Evolutionary conservation across 2,888 invertebrate genomes (phyloP), one percentile per base, ranked within the genome.

Genomic region (Drosophila meridiana): DNA sequence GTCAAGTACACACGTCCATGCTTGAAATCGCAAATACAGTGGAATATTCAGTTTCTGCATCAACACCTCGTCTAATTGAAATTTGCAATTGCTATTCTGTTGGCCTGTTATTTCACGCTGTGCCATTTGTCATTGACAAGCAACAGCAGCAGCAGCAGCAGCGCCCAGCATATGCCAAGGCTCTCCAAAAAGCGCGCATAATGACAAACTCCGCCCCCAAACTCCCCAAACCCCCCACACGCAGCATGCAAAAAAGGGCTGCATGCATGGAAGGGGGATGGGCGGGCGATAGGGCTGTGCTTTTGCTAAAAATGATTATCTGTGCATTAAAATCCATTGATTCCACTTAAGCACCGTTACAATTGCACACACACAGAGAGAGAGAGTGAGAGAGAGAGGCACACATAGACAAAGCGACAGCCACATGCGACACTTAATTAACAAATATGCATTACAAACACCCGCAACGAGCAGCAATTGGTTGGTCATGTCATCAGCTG

Each of bases 311-410:
- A 83, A 78, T 88, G 87, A 90, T 90, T 90, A 89, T 88, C 90
- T 86, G 76, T 83, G 82, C 82, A 90, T 90, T 84, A 89, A 89
- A 90, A 89, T 89, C 87, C 89, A 88, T 88, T 88, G 87, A 90
- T 88, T 84, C 84, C 89, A 86, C 87, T 90, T 90, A 90, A 90
- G 87, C 90, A 90, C 89, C 88, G 81, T 83, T 82, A 76, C 80
- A 78, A 80, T 78, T 76, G 82, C 83, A 76, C 75, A 77, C 80
- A 66, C 65, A 68, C 56, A 66, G 28, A 36, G 62, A 36, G 47
- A 42, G 58, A 20, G 43, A 9, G 20, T 9, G 43, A 40, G 52
- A 60, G 57, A 67, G 55, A 47, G 28, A 70, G 43, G 36, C 9
- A 53, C 9, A 48, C 13, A 40, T 13, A 58, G 38, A 43, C 43